Base-by-base conservation (phyloP, 2,797 vertebrate genomes). In the Anguilla marmorata region DNA sequence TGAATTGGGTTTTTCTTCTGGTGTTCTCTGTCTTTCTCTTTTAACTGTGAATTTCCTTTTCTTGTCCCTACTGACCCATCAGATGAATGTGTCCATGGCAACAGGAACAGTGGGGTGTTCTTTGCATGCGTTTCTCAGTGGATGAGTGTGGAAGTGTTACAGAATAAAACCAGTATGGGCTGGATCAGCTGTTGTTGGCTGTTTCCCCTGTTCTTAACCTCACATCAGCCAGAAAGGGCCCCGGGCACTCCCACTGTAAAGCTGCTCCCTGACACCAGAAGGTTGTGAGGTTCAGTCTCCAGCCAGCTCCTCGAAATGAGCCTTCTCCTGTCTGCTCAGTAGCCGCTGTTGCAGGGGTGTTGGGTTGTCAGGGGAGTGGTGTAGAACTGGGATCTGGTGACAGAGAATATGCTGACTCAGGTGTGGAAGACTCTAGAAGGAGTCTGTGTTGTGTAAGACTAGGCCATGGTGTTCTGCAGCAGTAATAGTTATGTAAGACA, bases 31-130 rank as follows among this genome's bases (percentile, higher is more conserved):
- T 80, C 7, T 41, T 8, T 21, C 76, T 8, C 37, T 37, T 12
- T 37, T 21, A 79, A 21, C 37, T 37, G 4, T 37, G 16, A 19
- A 14, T 45, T 37, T 37, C 74, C 14, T 16, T 27, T 16, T 82
- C 79, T 45, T 48, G 41, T 50, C 41, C 45, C 74, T 45, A 2
- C 74, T 45, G 16, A 21, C 11, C 74, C 37, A 79, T 79, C 74
- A 45, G 37, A 12, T 11, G 80, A 41, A 83, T 9, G 83, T 84
- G 83, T 84, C 83, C 83, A 84, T 84, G 50, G 52, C 83, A 84
- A 84, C 83, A 54, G 24, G 52, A 58, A n/a, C 50, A 56, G 41
- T 9, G 79, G 45, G 79, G 79, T 48, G 79, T 48, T 82, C 45
- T 1, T n/a, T n/a, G 79, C 79, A 2, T 82, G 45, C 19, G 76